Base-by-base conservation (phyloP, 1,140 invertebrate genomes). In the Bilobella aurantiaca region DNA sequence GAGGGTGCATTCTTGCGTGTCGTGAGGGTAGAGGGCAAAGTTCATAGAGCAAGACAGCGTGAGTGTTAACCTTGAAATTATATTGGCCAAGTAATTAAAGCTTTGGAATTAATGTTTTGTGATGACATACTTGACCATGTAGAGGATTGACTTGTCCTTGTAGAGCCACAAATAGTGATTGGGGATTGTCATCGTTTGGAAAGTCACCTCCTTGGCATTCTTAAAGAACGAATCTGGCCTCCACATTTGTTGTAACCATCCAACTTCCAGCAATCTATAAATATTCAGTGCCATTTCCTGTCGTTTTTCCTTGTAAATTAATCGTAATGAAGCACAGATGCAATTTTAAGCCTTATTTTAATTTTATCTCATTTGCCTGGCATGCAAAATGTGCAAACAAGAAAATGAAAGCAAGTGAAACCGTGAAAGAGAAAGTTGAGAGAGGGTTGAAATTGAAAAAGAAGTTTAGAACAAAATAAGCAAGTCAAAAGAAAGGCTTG, bases 121-220 rank as follows among this genome's bases (percentile, higher is more conserved):
- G 3, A 53, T 56, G 53, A 27, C 16, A 71, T 73, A 77, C 76
- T 77, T 77, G 69, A 77, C 76, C 75, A 77, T 76, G 64, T 91
- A 91, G 0, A 91, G 77, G 62, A 91, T 91, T 0, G 87, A 90
- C 77, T 91, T 90, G 74, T 91, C 88, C 76, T 90, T 90, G 76
- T 90, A 90, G 14, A 91, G 77, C 89, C 89, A 91, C 70, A 91
- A 82, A 71, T 91, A 91, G 75, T 93, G 90, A 78, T 93, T 93
- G 0, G 90, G 90, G 69, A 93, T 90, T 49, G 90, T 93, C 90
- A 93, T 93, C 0, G 89, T 91, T 77, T 93, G 90, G 75, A 93
- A 93, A 1, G 89, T 93, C 0, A 93, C 90, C 8, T 88, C 89
- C 78, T 93, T 93, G 32, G 90, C 90, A 76, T 77, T 77, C 66